Base-by-base conservation (phyloP, 2,113 vertebrate genomes). In the Erythrocercus mccallii region DNA sequence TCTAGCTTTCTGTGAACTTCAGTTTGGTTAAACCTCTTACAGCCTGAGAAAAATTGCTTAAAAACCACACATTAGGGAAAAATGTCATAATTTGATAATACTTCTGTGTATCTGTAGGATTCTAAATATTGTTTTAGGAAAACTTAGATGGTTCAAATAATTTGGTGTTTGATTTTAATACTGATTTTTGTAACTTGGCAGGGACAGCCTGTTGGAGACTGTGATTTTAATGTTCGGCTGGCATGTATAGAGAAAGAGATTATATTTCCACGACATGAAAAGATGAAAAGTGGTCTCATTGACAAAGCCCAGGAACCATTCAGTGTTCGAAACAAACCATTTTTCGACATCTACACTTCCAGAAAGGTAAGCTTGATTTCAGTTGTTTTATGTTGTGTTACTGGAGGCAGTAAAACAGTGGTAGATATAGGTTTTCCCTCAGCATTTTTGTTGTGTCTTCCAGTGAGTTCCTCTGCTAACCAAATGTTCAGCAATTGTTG, bases 191-290 rank as follows among this genome's bases (percentile, higher is more conserved):
- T 78, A 94, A 68, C 93, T 95, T 98, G 97, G 33, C 97, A 99
- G 99, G 99, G 98, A 33, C 99, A 99, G 81, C 99, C 99, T 37
- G 99, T 99, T 96, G 99, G 99, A 85, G 99, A 99, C 48, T 99
- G 99, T 91, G 99, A 99, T 97, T 99, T 99, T 97, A 99, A 98
- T 84, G 98, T 98, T 93, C 98, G 99, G 24, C 98, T 99, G 65
- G 94, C 99, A 27, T 99, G 99, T 97, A 99, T 99, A 95, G 99
- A 99, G 96, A 99, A 99, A 94, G 99, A 99, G 96, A 99, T 99
- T 19, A 99, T 99, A 97, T 98, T 97, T 93, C 99, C 99, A 31
- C 98, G 99, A 24, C 98, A 98, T 77, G 99, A 99, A 88, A 99
- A 99, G 97, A 99, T 99, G 98, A 99, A 99, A 97, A 98, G 86